phyloP scores from a whole-genome alignment of 37 sponge, comb jelly and placozoan species.

The Beroe ovata region DNA sequence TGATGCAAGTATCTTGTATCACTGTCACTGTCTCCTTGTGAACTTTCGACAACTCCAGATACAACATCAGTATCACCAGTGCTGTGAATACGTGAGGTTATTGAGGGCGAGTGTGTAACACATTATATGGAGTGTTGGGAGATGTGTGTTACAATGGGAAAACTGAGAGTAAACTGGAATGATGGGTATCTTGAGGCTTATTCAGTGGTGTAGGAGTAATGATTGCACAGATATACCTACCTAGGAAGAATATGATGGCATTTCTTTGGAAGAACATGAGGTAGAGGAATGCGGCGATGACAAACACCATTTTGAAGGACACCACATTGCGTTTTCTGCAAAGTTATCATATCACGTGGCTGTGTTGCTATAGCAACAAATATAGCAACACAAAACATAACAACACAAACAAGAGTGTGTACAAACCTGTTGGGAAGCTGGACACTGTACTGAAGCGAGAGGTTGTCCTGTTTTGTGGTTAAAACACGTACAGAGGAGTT shows the following conservation, averaged over 20 bases:
- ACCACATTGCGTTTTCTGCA: slow-evolving; percentile 10
- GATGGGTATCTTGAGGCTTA: too few species aligned
- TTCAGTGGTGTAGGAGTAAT: too few species aligned
- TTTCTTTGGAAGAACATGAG: not conserved
- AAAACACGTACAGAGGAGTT: slow-evolving; percentile 33
- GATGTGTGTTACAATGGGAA: too few species aligned
- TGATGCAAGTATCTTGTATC: slow-evolving; percentile 59
- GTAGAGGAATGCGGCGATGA: not conserved
- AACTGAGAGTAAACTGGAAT: too few species aligned
- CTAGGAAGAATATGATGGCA: not conserved
- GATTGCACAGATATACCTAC: not conserved
- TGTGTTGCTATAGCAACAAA: too few species aligned
- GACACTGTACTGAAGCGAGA: slow-evolving; percentile 25
- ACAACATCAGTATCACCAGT: slow-evolving; percentile 24
- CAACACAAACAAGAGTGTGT: too few species aligned
- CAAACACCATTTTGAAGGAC: slow-evolving; percentile 3
- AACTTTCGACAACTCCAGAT: slow-evolving; percentile 31
- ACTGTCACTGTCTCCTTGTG: slow-evolving; percentile 54
- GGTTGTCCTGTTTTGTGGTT: slow-evolving; percentile 24
- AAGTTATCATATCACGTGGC: too few species aligned
- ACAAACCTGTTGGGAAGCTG: slow-evolving; percentile 60
- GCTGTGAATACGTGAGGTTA: not conserved
- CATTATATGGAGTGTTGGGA: too few species aligned
- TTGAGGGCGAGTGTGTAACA: too few species aligned
- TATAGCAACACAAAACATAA: too few species aligned